Evolutionary conservation across 2,888 invertebrate genomes (phyloP).

Genomic region (Smittia aterrima): DNA sequence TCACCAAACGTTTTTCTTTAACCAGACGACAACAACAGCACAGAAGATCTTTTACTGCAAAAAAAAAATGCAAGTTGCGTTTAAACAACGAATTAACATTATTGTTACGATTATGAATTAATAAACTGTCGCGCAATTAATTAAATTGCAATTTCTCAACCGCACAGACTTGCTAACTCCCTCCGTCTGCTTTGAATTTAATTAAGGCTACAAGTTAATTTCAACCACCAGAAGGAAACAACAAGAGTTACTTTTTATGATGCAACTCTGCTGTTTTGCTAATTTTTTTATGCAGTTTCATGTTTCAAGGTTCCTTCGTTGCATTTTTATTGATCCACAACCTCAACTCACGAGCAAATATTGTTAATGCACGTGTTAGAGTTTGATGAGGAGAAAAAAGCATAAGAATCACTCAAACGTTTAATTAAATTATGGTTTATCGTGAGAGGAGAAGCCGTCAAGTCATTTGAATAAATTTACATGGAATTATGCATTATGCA

Average conservation of each 20-base stretch:
- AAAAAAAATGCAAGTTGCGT: slow-evolving; percentile 12
- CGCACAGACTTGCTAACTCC: neutral
- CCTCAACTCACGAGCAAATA: too few species aligned
- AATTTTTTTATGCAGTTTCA: neutral
- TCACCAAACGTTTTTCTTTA: slow-evolving; percentile 16
- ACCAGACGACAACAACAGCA: neutral
- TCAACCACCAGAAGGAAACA: neutral
- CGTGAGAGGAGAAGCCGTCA: neutral
- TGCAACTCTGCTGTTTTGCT: neutral
- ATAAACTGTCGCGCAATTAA: slow-evolving; percentile 38
- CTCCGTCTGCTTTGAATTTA: neutral
- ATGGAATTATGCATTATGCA: slow-evolving; percentile 23
- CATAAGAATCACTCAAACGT: slow-evolving; percentile 23
- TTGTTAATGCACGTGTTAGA: too few species aligned
- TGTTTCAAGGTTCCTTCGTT: slow-evolving; percentile 2
- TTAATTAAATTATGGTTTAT: slow-evolving; percentile 33
- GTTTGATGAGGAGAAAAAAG: neutral
- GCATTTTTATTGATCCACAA: neutral
- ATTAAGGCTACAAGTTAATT: slow-evolving; percentile 10
- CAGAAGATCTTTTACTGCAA: too few species aligned
- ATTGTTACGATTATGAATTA: slow-evolving; percentile 20
- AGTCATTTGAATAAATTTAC: slow-evolving; percentile 37
- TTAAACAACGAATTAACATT: slow-evolving; percentile 1
- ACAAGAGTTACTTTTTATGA: neutral
- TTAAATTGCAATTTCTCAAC: slow-evolving; percentile 26